Percentiles rank a stretch among this genome's conserved stretches.
Evolutionary conservation across 1,140 invertebrate species (phyloP).

Genomic region (Acromyrmex charruanus): DNA sequence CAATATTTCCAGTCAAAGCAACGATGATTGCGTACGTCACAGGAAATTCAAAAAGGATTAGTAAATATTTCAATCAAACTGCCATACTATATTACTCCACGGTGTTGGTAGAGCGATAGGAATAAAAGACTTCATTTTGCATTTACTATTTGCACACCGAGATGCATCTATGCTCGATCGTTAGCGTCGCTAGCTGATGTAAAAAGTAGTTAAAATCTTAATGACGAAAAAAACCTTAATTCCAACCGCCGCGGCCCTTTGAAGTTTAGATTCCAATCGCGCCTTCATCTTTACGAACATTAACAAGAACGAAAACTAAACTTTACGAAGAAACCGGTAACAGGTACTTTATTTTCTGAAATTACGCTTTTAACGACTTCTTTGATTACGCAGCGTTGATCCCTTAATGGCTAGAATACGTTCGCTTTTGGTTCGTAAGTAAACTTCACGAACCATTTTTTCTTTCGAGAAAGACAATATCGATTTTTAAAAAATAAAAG

Average conservation of each 20-base stretch:
- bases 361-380: constrained; percentile 58
- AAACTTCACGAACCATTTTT: background rate
- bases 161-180: constrained; percentile 7
- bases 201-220: constrained; percentile 54
- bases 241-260: constrained; percentile 7
- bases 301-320: constrained; percentile 5
- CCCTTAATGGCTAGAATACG: constrained; percentile 15
- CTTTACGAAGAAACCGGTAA: constrained; percentile 37
- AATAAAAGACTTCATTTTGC: constrained; percentile 43
- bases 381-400: constrained; percentile 55
- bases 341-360: constrained; percentile 65
- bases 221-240: constrained; percentile 42
- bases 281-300: constrained; percentile 39
- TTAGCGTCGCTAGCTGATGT: background rate
- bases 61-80: constrained; percentile 35
- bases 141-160: constrained; percentile 12
- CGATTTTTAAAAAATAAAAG: background rate
- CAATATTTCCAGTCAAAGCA: constrained; percentile 13
- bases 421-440: background rate
- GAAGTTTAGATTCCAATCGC: constrained; percentile 44
- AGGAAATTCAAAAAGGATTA: background rate
- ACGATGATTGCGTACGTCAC: background rate
- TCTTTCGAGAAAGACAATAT: background rate
- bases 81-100: constrained; percentile 8
- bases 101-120: background rate